Base-by-base conservation (phyloP, 2,888 invertebrate genomes). In the Oxytorus armatus region DNA sequence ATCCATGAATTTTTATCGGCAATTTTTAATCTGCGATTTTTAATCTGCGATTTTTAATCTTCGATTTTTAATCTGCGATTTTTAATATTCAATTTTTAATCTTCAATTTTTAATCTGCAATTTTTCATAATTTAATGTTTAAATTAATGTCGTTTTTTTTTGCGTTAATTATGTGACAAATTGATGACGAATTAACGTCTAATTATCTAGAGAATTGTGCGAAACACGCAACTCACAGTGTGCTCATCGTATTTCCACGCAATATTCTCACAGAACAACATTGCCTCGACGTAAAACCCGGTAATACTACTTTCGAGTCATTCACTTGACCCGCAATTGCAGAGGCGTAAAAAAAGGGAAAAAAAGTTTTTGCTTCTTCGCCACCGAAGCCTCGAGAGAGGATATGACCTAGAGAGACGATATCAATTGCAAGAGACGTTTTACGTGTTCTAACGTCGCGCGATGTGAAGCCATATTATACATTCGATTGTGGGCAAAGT, bases 261-360 rank as follows among this genome's bases (percentile, higher is more conserved):
- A 84, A 84, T 84, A 86, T 86, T 83, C 61, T 47, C 79, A 75
- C 70, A 21, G 49, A 70, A 80, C 66, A 68, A 74, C 49, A 68
- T 73, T 63, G 33, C 51, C 65, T 76, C 21, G 65, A 51, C 11
- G 65, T 66, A 61, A 53, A 23, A 36, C 33, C 82, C 83, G 80
- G 84, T 83, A 87, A 86, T 73, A 85, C 83, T 82, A 86, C 87
- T 86, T 88, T 84, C 87, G 84, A 85, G 86, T 86, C 84, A 83
- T 83, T 85, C 83, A 82, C 86, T 83, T 85, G 86, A 86, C 86
- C 86, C 83, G 86, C 88, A 89, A 88, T 89, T 89, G 88, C 86
- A 85, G 85, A 86, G 85, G 86, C 84, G 86, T 83, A 85, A 86
- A 83, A 85, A 85, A 74, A 61, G 75, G 21, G 36, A 55, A 7